Evolutionary conservation across 2,797 vertebrate genomes (phyloP), one percentile per base, ranked within the genome.

Genomic region (Alectoris magna): DNA sequence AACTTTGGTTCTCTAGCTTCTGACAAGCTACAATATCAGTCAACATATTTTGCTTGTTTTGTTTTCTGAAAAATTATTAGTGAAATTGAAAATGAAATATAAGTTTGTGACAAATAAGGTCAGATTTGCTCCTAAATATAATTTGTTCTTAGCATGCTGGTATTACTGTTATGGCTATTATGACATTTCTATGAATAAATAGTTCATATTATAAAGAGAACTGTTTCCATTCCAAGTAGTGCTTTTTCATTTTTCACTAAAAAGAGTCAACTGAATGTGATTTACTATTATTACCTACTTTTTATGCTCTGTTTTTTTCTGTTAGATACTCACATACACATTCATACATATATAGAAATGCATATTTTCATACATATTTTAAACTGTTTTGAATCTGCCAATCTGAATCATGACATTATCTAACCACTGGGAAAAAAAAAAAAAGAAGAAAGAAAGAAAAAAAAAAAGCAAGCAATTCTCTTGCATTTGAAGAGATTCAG

Each of bases 11-110:
- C 8, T 29, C 13, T 58, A 71, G 27, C 4, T 67, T 90, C 79
- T 94, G 31, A 44, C 49, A 73, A 94, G 43, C 39, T 70, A 43
- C 55, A 41, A 4, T 22, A 79, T 59, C 15, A 55, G 29, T 39
- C 39, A 62, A 70, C 3, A 56, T 39, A 39, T 26, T 91, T 67
- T 38, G 12, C 46, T 74, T 26, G 14, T 49, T 74, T 26, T 49
- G 14, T 29, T 88, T 55, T 69, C 17, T 84, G 36, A 82, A 82
- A 79, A 90, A 53, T 41, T 84, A 73, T 82, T 79, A 85, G 12
- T 13, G 79, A 91, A 77, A 62, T 34, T 66, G 58, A 83, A 92
- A 84, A 36, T 34, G 5, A 91, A 94, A 91, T 83, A 74, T 58
- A 80, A 80, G 21, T 36, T 59, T 6, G 27, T 89, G 46, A 67